These are phyloP conservation scores for Pandemis cinnamomeana DNA, from an alignment of 2,888 invertebrate species.

Conservation along the genomic window DNA sequence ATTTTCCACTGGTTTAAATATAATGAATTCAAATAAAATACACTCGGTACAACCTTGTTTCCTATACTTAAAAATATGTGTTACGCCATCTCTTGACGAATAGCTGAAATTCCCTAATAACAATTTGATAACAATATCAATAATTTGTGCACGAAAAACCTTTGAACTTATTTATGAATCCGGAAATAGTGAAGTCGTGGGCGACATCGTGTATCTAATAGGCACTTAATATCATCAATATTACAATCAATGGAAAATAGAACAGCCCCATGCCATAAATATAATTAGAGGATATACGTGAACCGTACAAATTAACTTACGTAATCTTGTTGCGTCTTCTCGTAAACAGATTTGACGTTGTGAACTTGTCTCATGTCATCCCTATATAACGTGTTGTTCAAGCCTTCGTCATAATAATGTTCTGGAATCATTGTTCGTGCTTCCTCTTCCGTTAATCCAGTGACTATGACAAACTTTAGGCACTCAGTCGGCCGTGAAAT, in stretches of 20 bases:
- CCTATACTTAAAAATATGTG: too few relatives aligned
- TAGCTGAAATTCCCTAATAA: too few relatives aligned
- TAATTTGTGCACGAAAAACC: too few relatives aligned
- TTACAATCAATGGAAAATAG: background rate
- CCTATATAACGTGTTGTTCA: slow-evolving; percentile 65
- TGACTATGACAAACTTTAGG: slow-evolving; percentile 45
- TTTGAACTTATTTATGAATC: too few relatives aligned
- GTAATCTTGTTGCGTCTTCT: slow-evolving; percentile 71
- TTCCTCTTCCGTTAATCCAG: slow-evolving; percentile 4
- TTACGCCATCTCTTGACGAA: too few relatives aligned
- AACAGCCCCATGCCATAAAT: background rate
- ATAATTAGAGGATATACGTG: background rate
- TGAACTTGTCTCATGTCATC: slow-evolving; percentile 75
- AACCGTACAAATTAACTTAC: slow-evolving; percentile 59
- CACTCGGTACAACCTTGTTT: too few relatives aligned
- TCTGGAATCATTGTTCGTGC: slow-evolving; percentile 68
- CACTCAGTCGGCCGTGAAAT: slow-evolving; percentile 46
- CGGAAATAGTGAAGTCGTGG: background rate
- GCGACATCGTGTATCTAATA: background rate
- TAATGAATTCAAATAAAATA: too few relatives aligned
- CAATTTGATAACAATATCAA: too few relatives aligned
- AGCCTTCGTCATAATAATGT: slow-evolving; percentile 73
- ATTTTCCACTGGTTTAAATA: too few relatives aligned
- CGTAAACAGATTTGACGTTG: slow-evolving; percentile 59
- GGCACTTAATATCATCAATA: background rate